These are phyloP conservation scores for Trichonephila clavata DNA, from an alignment of 1,140 invertebrate species.

Conservation along the genomic window DNA sequence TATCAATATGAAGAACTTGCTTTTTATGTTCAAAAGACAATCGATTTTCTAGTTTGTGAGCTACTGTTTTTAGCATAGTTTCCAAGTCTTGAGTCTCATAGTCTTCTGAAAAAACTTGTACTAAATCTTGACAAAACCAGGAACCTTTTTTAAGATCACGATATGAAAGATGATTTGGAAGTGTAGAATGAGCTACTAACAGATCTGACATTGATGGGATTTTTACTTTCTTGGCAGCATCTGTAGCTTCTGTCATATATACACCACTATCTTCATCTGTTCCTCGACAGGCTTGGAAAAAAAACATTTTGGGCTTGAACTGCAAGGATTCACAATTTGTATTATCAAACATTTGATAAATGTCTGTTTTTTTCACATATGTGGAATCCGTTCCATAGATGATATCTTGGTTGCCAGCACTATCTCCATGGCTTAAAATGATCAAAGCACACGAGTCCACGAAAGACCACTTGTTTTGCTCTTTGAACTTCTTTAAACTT, in stretches of 20 bases:
- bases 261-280: not conserved
- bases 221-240: conserved; percentile 7
- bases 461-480: not conserved
- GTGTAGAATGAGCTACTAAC: conserved; percentile 25
- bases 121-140: conserved; percentile 62
- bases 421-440: conserved; percentile 52
- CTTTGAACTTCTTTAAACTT: conserved; percentile 4
- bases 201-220: conserved; percentile 29
- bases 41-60: conserved; percentile 16
- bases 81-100: conserved; percentile 23
- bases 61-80: conserved; percentile 48
- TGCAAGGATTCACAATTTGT: not conserved
- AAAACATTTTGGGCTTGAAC: conserved; percentile 51
- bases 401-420: not conserved
- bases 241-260: not conserved
- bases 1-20: conserved; percentile 58
- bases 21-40: not conserved
- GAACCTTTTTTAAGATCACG: conserved; percentile 9
- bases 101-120: conserved; percentile 1
- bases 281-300: conserved; percentile 53
- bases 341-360: conserved; percentile 41
- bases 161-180: conserved; percentile 38
- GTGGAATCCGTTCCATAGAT: conserved; percentile 22
- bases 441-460: conserved; percentile 34
- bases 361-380: conserved; percentile 2